Conservation (phyloP, 2,888 invertebrate genomes). For the Cataglyphis altisquamis region DNA sequence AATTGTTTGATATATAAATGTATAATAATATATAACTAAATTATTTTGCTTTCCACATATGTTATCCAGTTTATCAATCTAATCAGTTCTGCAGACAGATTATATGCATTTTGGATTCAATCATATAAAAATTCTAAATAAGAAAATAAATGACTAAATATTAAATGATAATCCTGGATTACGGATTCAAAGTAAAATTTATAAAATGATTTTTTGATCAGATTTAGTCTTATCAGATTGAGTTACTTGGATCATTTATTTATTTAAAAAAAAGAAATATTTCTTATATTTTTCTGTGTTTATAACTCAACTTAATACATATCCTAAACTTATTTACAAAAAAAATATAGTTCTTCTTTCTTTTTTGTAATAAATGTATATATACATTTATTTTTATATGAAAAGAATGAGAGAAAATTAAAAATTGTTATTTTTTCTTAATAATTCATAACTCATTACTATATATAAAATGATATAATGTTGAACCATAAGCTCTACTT, state of each 20-base stretch:
- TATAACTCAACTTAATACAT: neutral
- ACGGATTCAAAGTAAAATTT: neutral
- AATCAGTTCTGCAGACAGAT: neutral
- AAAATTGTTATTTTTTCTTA: conserved; percentile 14
- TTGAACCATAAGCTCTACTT: neutral
- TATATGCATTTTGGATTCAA: neutral
- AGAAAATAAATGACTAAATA: neutral
- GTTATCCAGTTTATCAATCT: conserved; percentile 22
- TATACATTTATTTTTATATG: conserved; percentile 29
- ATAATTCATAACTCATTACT: neutral
- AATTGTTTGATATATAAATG: neutral
- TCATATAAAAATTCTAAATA: neutral
- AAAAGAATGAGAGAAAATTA: neutral
- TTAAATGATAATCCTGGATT: neutral
- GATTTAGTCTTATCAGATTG: neutral
- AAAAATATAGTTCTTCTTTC: conserved; percentile 8
- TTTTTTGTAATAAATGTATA: conserved; percentile 36
- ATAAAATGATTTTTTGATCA: neutral
- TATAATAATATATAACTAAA: conserved; percentile 33
- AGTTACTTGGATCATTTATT: neutral
- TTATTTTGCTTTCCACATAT: conserved; percentile 72
- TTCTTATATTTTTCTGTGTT: neutral
- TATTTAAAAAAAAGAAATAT: neutral
- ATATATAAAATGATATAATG: neutral
- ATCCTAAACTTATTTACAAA: conserved; percentile 1